phyloP scores from a whole-genome alignment of 2,888 invertebrate species.

The Diaphora mendica region DNA sequence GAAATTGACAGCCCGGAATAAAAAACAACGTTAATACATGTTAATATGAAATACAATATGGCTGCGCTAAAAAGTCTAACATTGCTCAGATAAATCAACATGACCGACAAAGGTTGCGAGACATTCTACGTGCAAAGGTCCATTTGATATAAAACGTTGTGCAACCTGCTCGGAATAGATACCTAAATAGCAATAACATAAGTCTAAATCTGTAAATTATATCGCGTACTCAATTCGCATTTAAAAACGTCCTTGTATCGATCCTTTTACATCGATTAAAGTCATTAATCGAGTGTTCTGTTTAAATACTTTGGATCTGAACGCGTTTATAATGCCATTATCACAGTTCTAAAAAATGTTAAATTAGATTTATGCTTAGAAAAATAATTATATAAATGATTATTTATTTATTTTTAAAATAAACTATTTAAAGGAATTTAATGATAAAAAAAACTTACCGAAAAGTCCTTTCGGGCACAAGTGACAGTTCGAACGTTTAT shows the following conservation, averaged over 20 bases:
- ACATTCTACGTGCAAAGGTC: slow-evolving; percentile 48
- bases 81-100: slow-evolving; percentile 29
- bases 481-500: slow-evolving; percentile 62
- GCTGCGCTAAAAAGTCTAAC: slow-evolving; percentile 32
- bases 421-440: not conserved
- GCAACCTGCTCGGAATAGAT: slow-evolving; percentile 33
- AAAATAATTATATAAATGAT: not conserved
- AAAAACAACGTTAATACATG: not conserved
- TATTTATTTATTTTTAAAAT: not conserved
- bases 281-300: slow-evolving; percentile 20
- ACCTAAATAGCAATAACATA: slow-evolving; percentile 40
- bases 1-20: slow-evolving; percentile 13
- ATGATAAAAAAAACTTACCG: slow-evolving; percentile 51
- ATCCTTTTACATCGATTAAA: slow-evolving; percentile 48
- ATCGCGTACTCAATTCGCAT: slow-evolving; percentile 22
- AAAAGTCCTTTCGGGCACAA: slow-evolving; percentile 55
- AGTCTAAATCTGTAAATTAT: slow-evolving; percentile 27
- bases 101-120: slow-evolving; percentile 45
- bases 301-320: slow-evolving; percentile 21
- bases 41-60: slow-evolving; percentile 16
- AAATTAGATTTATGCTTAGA: not conserved
- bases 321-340: slow-evolving; percentile 6
- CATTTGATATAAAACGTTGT: slow-evolving; percentile 38
- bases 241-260: slow-evolving; percentile 43
- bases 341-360: slow-evolving; percentile 14